These are phyloP conservation scores for Brachionus plicatilis DNA, from an alignment of 1,140 invertebrate genomes.

Conservation along the genomic window DNA sequence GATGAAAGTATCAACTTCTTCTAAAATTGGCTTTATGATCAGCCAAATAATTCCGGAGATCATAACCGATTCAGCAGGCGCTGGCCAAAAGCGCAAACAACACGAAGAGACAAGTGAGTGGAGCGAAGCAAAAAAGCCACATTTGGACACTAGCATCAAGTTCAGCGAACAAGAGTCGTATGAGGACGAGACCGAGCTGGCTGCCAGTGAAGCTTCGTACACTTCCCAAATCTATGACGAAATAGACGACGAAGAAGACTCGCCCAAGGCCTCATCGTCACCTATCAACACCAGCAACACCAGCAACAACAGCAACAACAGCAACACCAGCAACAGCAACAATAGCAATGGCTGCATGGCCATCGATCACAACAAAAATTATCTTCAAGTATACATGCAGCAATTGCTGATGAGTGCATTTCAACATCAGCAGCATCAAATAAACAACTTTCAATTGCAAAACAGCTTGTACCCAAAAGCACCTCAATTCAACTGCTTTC, in stretches of 20 bases:
- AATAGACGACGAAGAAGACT: background rate
- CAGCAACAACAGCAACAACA: background rate
- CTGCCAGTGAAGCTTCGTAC: background rate
- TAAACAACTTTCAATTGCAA: background rate
- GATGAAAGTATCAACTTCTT: conserved; percentile 33
- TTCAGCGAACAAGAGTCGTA: background rate
- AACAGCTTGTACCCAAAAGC: background rate
- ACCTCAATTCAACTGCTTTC: background rate
- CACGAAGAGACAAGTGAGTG: background rate
- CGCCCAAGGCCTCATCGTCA: background rate
- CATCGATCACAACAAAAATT: background rate
- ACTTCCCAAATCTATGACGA: background rate
- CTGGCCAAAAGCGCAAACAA: background rate
- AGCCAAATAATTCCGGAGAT: conserved; percentile 38
- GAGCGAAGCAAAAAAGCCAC: background rate
- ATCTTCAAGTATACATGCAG: background rate
- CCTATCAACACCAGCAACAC: background rate
- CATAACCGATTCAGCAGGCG: background rate
- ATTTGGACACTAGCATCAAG: background rate
- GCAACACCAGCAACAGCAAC: background rate
- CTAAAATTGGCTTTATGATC: conserved; percentile 31
- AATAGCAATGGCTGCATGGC: background rate
- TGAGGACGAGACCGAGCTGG: background rate
- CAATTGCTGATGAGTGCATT: background rate
- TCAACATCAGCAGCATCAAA: conserved; percentile 17